Base-by-base conservation (phyloP, 1,140 invertebrate genomes). In the Cyclina sinensis region DNA sequence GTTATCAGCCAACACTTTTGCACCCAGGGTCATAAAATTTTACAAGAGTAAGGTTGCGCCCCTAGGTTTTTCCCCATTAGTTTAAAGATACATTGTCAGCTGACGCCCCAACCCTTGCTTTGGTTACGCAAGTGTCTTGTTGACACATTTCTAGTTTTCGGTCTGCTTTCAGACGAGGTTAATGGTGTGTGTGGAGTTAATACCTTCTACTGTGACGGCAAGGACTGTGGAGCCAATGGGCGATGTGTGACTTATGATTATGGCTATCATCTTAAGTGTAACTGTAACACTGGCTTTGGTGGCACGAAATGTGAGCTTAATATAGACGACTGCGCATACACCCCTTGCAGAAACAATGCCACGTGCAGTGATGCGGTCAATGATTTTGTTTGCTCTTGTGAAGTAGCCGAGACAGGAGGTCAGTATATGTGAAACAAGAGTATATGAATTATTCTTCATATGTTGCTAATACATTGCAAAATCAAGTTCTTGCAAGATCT, bases 171-270 rank as follows among this genome's bases (percentile, higher is more conserved):
- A 86, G 84, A 39, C 24, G n/a, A 78, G 3, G 4, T 0, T 0
- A 39, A 51, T n/a, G 18, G n/a, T 0, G 46, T 76, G 14, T 86
- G 84, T 62, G 35, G 68, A 32, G 4, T 54, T 5, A 78, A 78
- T 30, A 78, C 65, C 2, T 14, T 14, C 4, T 78, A 86, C 48
- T 86, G 84, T 59, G 37, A 37, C 11, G 12, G n/a, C n/a, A 27
- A 24, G 0, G 48, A 76, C n/a, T 86, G 84, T 57, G 73, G 70
- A 16, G 37, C 39, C 4, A 11, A 74, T 7, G 84, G 84, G 16
- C 27, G n/a, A n/a, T 86, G 84, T 78, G 46, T 54, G 1, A 43
- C 84, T 32, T 86, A 78, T 39, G 84, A 86, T 51, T 54, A 30
- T n/a, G 84, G 84, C n/a, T 86, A 59, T 43, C 84, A 78, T 30